A percentile compares a stretch with the other conserved stretches of the same genome.
These are phyloP conservation scores for Tetragnatha montana DNA, from an alignment of 2,888 invertebrate genomes.

Conservation along the genomic window DNA sequence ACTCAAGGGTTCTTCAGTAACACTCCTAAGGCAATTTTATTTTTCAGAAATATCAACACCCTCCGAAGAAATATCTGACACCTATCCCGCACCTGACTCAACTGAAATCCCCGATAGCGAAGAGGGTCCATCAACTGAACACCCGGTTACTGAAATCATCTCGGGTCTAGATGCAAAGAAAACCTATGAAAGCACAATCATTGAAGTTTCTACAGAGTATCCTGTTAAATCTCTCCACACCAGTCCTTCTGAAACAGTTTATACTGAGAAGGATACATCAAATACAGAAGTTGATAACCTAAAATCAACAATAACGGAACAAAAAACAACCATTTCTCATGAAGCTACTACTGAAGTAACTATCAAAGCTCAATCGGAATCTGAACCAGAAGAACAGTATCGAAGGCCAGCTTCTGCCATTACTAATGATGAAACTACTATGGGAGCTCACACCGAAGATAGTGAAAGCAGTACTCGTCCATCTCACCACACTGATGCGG, in stretches of 20 bases:
- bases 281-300: no score
- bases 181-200: no score
- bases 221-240: no score
- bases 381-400: neutral
- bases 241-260: no score
- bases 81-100: no score
- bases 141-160: no score
- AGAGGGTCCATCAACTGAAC: no score
- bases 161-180: no score
- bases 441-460: neutral
- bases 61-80: neutral
- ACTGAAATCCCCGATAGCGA: no score
- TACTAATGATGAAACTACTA: neutral
- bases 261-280: no score
- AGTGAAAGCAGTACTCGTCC: neutral
- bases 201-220: no score
- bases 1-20: neutral
- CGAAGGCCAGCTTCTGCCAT: neutral
- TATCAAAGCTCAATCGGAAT: neutral
- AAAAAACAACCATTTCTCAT: neutral
- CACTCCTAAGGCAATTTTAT: neutral
- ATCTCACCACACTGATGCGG: no score
- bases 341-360: neutral
- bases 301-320: neutral
- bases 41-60: neutral